These are phyloP conservation scores for Motacilla tschutschensis DNA, from an alignment of 2,113 vertebrate genomes.

Conservation along the genomic window DNA sequence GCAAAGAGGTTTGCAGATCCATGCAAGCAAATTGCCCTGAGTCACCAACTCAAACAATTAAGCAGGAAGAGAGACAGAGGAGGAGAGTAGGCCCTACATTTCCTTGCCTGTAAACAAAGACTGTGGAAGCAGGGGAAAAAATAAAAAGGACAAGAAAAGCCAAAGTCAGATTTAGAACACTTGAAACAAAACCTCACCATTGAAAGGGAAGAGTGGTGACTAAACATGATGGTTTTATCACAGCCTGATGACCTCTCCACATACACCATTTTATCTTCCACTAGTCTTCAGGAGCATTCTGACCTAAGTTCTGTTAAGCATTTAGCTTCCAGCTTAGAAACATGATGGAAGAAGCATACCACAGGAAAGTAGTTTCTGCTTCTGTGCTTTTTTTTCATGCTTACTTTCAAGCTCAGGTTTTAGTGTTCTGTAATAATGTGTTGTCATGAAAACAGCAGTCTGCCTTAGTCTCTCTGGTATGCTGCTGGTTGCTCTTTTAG, in stretches of 20 bases:
- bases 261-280: background rate
- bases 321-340: background rate
- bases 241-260: background rate
- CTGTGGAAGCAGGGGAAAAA: background rate
- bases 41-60: background rate
- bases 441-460: background rate
- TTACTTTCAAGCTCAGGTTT: background rate
- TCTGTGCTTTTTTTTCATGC: background rate
- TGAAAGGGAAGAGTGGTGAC: background rate
- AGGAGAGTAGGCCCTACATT: background rate
- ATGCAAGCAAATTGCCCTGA: background rate
- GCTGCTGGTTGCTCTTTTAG: background rate
- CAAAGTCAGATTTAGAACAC: background rate
- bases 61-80: background rate
- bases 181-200: background rate
- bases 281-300: background rate
- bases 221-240: background rate
- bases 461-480: background rate
- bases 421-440: background rate
- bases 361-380: background rate
- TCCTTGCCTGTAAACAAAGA: background rate
- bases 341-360: background rate
- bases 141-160: background rate
- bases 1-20: background rate
- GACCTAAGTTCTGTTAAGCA: background rate